Evolutionary conservation across 2,888 invertebrate genomes (phyloP), one percentile per base, ranked within the genome.

Genomic region (Alloscopus bannaensis): DNA sequence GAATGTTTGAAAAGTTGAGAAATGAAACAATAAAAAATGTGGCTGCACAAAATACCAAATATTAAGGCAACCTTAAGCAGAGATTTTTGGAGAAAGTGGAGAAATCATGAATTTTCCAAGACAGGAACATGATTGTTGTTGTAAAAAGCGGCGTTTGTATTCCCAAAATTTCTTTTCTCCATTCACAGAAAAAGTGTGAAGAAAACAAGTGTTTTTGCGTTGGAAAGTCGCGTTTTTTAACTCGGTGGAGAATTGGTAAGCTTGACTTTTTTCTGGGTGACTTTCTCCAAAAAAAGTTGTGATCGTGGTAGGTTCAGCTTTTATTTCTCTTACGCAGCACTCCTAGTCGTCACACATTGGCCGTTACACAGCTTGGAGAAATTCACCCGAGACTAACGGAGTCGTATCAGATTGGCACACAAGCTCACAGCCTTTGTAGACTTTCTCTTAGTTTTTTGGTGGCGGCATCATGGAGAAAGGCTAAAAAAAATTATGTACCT

Each of bases 61-160:
- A 52, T 57, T 55, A 57, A 28, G 50, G 42, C 13, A 42, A 13
- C 3, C 18, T n/a, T n/a, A 4, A 50, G 57, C 68, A 57, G 68
- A 69, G 68, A 69, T 69, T 57, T 57, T 42, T n/a, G n/a, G n/a
- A n/a, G n/a, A n/a, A n/a, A 22, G n/a, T 20, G 26, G 52, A 66
- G 6, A 57, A 22, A 6, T 42, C 57, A 55, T 55, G 68, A 55
- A 57, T 57, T 69, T 28, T 36, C 55, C 40, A 40, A 28, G 42
- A 42, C 42, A 42, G 57, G 26, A 42, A 20, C n/a, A 55, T 16
- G 55, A 68, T 55, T 55, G 31, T n/a, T n/a, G n/a, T n/a, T n/a
- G n/a, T n/a, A n/a, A n/a, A n/a, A n/a, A n/a, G n/a, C n/a, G n/a
- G n/a, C n/a, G n/a, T n/a, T n/a, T n/a, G n/a, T n/a, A n/a, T n/a